Base-by-base conservation (phyloP, 2,797 vertebrate genomes). In the Chloroceryle amazona region DNA sequence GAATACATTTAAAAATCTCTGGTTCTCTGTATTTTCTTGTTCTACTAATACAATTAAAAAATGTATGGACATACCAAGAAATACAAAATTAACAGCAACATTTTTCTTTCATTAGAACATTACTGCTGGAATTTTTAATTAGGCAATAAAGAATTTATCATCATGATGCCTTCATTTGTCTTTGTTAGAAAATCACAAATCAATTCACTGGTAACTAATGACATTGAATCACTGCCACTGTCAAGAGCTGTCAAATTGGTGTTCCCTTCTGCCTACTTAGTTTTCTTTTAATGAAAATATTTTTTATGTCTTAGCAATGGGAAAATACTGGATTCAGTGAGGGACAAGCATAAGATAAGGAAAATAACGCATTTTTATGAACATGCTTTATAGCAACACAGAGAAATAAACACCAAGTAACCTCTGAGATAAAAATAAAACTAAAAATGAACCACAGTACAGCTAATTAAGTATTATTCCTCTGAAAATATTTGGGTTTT, bases 61-160 rank as follows among this genome's bases (percentile, higher is more conserved):
- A 57, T 18, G 31, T 4, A 35, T 28, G 16, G 21, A 55, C 22
- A 66, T 33, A 61, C 13, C 60, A 35, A 82, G 6, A 71, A 79
- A 63, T 28, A 9, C 4, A 65, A 91, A 67, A 83, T 44, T 54
- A 83, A 60, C 16, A 35, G 21, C 31, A 71, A 62, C 6, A 47
- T 1, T 93, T 85, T n/a, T 54, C n/a, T 54, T 63, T 89, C 25
- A 21, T 28, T 47, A 44, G 25, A 58, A 67, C 9, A 51, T 4
- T 61, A 23, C 17, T 44, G 49, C 13, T 91, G 28, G 9, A 31
- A 80, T 93, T 96, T 95, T 92, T 90, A 76, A 80, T 80, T 44
- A 79, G 9, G 21, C 23, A 3, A 78, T 39, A 19, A 84, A 70
- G 47, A 85, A 44, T 16, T 57, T 39, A 39, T 60, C 19, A 35